phyloP scores from a whole-genome alignment of 2,888 invertebrate species.

The Pseudococcus viburni region DNA sequence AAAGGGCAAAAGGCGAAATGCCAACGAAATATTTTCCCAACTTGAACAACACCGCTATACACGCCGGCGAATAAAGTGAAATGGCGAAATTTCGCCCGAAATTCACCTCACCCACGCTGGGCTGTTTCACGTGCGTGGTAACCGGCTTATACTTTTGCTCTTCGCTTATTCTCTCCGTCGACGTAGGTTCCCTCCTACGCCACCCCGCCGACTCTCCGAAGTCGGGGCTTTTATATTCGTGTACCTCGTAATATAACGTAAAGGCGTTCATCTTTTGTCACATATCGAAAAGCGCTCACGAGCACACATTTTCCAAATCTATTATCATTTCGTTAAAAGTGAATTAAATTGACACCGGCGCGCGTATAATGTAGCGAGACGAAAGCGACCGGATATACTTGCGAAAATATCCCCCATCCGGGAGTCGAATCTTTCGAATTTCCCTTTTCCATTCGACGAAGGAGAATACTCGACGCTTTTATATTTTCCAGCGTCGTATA shows the following conservation, averaged over 20 bases:
- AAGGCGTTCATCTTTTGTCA: constrained; percentile 25
- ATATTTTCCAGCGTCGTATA: background rate
- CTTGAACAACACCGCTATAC: constrained; percentile 8
- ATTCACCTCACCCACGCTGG: background rate
- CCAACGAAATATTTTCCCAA: constrained; percentile 55
- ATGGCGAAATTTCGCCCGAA: constrained; percentile 24
- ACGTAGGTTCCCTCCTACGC: background rate
- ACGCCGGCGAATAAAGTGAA: background rate
- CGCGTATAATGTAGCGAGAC: constrained; percentile 16
- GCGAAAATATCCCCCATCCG: background rate
- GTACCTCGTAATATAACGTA: background rate
- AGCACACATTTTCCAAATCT: constrained; percentile 37
- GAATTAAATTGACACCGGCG: constrained; percentile 46
- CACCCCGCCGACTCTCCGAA: background rate
- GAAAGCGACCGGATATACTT: background rate
- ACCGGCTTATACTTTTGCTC: constrained; percentile 11
- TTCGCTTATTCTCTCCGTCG: background rate
- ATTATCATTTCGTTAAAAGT: constrained; percentile 53
- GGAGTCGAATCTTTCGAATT: background rate
- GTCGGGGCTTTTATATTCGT: background rate
- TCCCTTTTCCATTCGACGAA: background rate
- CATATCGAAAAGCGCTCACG: constrained; percentile 25
- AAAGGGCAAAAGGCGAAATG: constrained; percentile 58
- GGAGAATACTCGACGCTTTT: background rate
- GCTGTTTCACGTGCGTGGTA: background rate